Conservation (phyloP, 2,888 invertebrate species). For the Trachelus stipa region DNA sequence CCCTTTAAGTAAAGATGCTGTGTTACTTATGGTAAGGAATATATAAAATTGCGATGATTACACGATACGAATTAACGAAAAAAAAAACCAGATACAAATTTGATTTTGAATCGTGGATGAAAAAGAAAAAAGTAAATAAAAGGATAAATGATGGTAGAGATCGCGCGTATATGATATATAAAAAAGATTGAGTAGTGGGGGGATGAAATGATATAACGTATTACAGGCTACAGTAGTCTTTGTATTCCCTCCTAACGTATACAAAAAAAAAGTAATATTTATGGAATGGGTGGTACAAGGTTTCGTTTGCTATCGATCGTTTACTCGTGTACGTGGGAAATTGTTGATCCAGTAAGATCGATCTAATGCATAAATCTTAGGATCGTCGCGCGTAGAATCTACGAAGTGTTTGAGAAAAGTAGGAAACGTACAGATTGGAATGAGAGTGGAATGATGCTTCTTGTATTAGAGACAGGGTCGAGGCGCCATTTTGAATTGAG, state of each 20-base stretch:
- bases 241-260: slow-evolving; percentile 23
- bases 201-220: slow-evolving; percentile 15
- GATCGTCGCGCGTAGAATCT: not conserved
- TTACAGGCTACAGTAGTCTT: slow-evolving; percentile 22
- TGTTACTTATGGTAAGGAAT: not conserved
- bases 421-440: not conserved
- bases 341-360: not conserved
- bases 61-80: not conserved
- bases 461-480: not conserved
- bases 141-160: not conserved
- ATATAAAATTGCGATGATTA: not conserved
- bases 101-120: slow-evolving; percentile 16
- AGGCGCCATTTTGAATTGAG: not conserved
- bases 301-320: not conserved
- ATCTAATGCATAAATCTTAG: not conserved
- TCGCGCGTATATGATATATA: not conserved
- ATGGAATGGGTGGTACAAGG: slow-evolving; percentile 12
- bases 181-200: not conserved
- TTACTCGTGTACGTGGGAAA: not conserved
- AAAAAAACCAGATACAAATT: not conserved
- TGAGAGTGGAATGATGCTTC: slow-evolving; percentile 6
- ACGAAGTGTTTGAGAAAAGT: not conserved
- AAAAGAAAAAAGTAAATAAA: slow-evolving; percentile 12
- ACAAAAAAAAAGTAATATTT: slow-evolving; percentile 18
- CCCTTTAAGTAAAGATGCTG: not conserved